A percentile compares a stretch with the other conserved stretches of the same genome.
These are phyloP conservation scores for Metaphire vulgaris DNA, from an alignment of 1,140 invertebrate genomes.

Conservation along the genomic window DNA sequence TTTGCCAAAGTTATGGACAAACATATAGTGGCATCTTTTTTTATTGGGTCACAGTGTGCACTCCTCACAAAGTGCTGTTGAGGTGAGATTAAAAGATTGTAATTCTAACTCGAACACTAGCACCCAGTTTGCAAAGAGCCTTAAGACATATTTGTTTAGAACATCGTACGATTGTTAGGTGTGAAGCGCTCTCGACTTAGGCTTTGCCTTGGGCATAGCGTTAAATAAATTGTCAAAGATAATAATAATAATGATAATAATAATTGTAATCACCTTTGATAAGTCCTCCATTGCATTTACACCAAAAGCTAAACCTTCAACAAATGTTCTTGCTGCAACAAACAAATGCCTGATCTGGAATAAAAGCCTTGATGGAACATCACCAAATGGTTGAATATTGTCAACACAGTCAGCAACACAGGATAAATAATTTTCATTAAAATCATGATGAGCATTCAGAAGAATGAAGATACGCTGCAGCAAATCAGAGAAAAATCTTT, in stretches of 20 bases:
- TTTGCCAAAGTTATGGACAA: too few species aligned
- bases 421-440: constrained; percentile 69
- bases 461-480: constrained; percentile 93
- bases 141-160: too few species aligned
- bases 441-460: constrained; percentile 79
- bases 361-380: constrained; percentile 81
- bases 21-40: too few species aligned
- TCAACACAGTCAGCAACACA: constrained; percentile 86
- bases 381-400: constrained; percentile 85
- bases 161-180: too few species aligned
- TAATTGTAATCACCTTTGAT: constrained; percentile 59
- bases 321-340: constrained; percentile 85
- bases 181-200: too few species aligned
- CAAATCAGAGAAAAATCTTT: constrained; percentile 83
- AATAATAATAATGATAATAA: not conserved
- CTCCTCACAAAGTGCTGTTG: too few species aligned
- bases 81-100: too few species aligned
- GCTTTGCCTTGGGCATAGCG: too few species aligned
- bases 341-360: constrained; percentile 83
- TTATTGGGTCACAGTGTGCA: too few species aligned
- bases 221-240: too few species aligned
- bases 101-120: too few species aligned
- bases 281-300: constrained; percentile 75
- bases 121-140: too few species aligned
- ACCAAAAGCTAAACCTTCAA: constrained; percentile 74